Evolutionary conservation across 2,113 vertebrate genomes (phyloP), one percentile per base, ranked within the genome.

Genomic region (Albula goreensis): DNA sequence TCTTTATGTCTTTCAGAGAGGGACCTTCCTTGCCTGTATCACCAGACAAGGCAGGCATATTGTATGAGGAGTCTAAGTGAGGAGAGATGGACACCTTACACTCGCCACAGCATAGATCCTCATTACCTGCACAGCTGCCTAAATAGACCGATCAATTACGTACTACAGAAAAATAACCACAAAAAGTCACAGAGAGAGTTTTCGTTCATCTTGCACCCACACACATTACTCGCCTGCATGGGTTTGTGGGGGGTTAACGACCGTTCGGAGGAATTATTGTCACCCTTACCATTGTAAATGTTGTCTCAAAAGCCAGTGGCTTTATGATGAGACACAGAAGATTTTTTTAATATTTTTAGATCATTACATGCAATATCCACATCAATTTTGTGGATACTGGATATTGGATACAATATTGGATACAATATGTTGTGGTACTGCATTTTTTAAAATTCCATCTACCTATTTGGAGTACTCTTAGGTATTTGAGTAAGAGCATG

Each of bases 1-100:
- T 93, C 91, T 93, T 94, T 94, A 87, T 96, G 94, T 96, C 92
- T 96, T 95, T 93, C 94, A 96, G 94, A 96, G 92, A 94, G 94
- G 91, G 93, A 94, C 91, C 91, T 92, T 93, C 93, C 93, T 92
- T 94, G 92, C 92, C 92, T 94, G 91, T 95, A 91, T 90, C 91
- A 90, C 92, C 94, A 95, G 92, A 95, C 93, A 95, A 94, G 93
- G 93, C 94, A 95, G 94, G 89, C 94, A 89, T 93, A 94, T 94
- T 94, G 92, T 94, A 94, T 95, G 93, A 91, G 92, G 92, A 92
- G 91, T 92, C 90, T 91, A 90, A 93, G 91, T 93, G 91, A 88
- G 86, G 92, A 89, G 90, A 89, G 89, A 90, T 87, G 87, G 91
- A 91, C 91, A 90, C 90, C 92, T 90, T 92, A 90, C 87, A 85